A percentile compares a stretch with the other conserved stretches of the same genome.
These are phyloP conservation scores for Chlamydotis undulata DNA, from an alignment of 2,113 vertebrate genomes.

Conservation along the genomic window DNA sequence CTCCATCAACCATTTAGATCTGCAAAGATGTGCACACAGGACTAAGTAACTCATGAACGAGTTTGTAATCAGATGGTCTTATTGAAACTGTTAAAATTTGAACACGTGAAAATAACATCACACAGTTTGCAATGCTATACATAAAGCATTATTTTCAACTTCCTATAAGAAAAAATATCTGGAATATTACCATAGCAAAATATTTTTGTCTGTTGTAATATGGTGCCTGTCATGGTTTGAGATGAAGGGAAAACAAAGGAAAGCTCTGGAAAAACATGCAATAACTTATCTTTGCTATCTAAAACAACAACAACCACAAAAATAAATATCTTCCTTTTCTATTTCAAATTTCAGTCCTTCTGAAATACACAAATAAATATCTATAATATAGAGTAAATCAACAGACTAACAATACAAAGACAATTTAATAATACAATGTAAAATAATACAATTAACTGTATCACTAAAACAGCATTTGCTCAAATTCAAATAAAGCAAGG, in stretches of 20 bases:
- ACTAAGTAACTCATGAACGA: rapidly evolving
- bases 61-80: rapidly evolving
- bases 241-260: not conserved
- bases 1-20: rapidly evolving
- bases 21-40: rapidly evolving
- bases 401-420: not conserved
- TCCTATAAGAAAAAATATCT: not conserved
- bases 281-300: not conserved
- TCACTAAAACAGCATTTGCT: not conserved
- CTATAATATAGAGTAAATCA: not conserved
- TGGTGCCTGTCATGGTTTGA: not conserved
- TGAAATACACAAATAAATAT: not conserved
- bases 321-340: not conserved
- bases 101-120: not conserved
- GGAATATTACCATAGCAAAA: not conserved
- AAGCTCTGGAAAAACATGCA: not conserved
- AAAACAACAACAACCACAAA: not conserved
- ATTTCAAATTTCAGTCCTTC: not conserved
- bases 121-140: not conserved
- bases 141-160: not conserved
- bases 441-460: not conserved
- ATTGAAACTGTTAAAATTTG: rapidly evolving
- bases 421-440: not conserved
- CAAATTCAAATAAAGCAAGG: not conserved
- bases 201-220: not conserved